Evolutionary conservation across 1,140 invertebrate genomes (phyloP).

Genomic region (Bursaphelenchus mucronatus): DNA sequence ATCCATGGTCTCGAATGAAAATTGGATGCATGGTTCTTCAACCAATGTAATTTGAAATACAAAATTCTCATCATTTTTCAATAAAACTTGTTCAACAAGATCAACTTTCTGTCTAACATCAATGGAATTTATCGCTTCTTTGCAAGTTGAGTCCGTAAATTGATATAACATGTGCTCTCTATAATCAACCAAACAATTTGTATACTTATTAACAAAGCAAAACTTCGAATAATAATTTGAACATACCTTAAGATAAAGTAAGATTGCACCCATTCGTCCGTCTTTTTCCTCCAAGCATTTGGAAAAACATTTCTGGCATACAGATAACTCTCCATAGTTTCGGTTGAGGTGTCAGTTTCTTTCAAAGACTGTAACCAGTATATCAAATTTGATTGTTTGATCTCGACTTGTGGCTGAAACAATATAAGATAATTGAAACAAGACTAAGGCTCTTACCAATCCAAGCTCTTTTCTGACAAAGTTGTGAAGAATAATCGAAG

Average conservation of each 20-base stretch:
- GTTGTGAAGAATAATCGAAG: conserved; percentile 11
- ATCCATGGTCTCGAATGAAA: conserved; percentile 29
- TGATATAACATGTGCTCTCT: conserved; percentile 18
- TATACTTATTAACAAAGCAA: too few relatives aligned
- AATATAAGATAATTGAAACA: background rate
- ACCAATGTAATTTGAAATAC: conserved; percentile 30
- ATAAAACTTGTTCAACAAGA: conserved; percentile 29
- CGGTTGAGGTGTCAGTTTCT: background rate
- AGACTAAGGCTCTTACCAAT: background rate
- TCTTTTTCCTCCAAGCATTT: conserved; percentile 30
- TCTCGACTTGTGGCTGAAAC: conserved; percentile 30
- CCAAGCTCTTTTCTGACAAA: conserved; percentile 16
- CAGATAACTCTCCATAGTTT: conserved; percentile 33
- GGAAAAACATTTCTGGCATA: conserved; percentile 34
- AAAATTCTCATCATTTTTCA: conserved; percentile 38
- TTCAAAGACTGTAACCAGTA: conserved; percentile 39
- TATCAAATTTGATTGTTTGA: conserved; percentile 31
- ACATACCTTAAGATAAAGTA: conserved; percentile 34
- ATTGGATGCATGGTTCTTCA: conserved; percentile 30
- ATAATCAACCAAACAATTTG: too few relatives aligned
- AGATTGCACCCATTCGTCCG: conserved; percentile 29
- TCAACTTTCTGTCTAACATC: conserved; percentile 32
- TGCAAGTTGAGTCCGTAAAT: conserved; percentile 39
- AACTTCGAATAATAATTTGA: background rate
- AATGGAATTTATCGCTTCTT: conserved; percentile 21